A percentile compares a stretch with the other conserved stretches of the same genome.
These are phyloP conservation scores for Leptobrachium ailaonicum DNA, from an alignment of 2,113 vertebrate species.

Conservation along the genomic window DNA sequence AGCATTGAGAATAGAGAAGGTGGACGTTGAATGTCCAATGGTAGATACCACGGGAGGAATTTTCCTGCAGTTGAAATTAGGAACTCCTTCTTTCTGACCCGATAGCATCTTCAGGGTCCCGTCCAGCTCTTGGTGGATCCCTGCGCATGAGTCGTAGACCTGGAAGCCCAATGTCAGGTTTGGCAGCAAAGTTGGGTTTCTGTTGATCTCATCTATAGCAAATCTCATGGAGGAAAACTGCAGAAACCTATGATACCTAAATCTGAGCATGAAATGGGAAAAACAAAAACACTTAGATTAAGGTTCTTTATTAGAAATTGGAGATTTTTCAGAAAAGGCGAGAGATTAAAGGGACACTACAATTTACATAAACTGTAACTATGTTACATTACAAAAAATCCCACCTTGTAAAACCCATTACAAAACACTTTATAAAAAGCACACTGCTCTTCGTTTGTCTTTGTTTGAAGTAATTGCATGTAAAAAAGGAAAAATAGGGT, in stretches of 20 bases:
- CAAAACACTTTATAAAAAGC: no score
- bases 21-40: not conserved
- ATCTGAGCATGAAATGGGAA: not conserved
- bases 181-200: not conserved
- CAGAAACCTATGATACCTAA: not conserved
- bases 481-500: no score
- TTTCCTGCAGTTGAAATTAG: not conserved
- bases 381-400: no score
- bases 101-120: not conserved
- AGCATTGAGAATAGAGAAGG: not conserved
- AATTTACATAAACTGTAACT: no score
- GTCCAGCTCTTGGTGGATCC: not conserved
- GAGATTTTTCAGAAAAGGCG: no score
- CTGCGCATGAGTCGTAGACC: conserved; percentile 8
- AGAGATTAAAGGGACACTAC: no score
- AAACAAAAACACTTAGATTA: no score
- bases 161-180: not conserved
- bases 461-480: no score
- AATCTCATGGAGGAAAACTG: not conserved
- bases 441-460: no score
- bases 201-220: not conserved
- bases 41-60: not conserved
- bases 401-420: no score
- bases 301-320: no score
- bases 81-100: not conserved